These are phyloP conservation scores for Clarias fuscus DNA, from an alignment of 2,797 vertebrate genomes.

Conservation along the genomic window DNA sequence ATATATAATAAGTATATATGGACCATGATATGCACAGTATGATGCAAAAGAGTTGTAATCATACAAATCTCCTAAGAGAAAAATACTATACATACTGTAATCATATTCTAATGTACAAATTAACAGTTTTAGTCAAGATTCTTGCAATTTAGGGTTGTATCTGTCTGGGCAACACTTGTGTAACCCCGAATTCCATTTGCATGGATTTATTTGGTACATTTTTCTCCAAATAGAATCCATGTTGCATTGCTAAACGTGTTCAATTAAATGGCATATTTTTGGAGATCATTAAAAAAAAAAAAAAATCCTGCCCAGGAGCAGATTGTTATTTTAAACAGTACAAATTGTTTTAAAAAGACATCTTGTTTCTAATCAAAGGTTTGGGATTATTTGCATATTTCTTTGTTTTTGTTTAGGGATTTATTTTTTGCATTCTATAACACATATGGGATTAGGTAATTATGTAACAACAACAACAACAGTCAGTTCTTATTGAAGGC, in stretches of 20 bases:
- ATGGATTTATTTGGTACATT: not conserved
- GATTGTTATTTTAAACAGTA: not conserved
- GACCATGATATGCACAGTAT: not conserved
- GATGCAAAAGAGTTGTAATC: not conserved
- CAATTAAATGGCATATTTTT: not conserved
- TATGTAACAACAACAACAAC: no score
- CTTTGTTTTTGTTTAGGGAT: no score
- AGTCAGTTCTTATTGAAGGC: no score
- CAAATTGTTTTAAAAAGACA: not conserved
- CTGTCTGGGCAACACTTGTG: not conserved
- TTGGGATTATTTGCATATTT: no score
- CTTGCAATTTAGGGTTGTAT: not conserved
- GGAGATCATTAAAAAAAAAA: not conserved
- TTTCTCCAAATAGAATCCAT: not conserved
- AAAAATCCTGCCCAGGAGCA: not conserved
- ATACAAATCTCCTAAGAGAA: no score
- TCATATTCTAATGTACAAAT: not conserved
- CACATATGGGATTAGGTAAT: no score
- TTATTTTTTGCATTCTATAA: no score
- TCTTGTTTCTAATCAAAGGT: not conserved
- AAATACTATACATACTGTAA: no score
- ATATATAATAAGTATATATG: not conserved
- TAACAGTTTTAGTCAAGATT: not conserved
- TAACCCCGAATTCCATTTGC: constrained; percentile 4
- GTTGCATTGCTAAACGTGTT: not conserved